Conservation (phyloP, 2,113 vertebrate species). For the Galemys pyrenaicus region DNA sequence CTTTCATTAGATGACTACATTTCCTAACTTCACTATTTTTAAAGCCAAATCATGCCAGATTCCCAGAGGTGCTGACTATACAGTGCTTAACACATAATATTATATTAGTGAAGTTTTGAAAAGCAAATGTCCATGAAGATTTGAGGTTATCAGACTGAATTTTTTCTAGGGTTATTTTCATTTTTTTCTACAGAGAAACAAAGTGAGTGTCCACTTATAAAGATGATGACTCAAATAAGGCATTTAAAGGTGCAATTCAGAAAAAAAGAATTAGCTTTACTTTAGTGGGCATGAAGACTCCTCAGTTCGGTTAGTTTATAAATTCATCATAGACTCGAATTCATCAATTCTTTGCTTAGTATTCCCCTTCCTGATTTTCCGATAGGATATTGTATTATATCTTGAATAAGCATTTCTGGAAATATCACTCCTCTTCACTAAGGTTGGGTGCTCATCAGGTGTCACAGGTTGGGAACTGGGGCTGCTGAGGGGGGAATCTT, state of each 20-base stretch:
- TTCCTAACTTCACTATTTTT: background rate
- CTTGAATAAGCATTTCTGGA: slow-evolving; percentile 89
- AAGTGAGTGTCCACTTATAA: slow-evolving; percentile 66
- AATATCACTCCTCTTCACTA: slow-evolving; percentile 85
- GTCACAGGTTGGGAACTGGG: slow-evolving; percentile 81
- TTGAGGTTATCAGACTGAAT: slow-evolving; percentile 68
- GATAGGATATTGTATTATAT: slow-evolving; percentile 95
- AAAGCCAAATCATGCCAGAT: background rate
- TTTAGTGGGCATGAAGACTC: background rate
- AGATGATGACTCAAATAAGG: background rate
- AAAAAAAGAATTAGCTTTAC: background rate
- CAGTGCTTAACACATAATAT: background rate
- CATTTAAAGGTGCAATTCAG: background rate
- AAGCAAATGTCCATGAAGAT: background rate
- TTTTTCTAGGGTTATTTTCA: slow-evolving; percentile 61
- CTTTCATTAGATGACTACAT: background rate
- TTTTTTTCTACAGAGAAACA: slow-evolving; percentile 52
- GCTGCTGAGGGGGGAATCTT: slow-evolving; percentile 56
- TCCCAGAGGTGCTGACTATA: background rate
- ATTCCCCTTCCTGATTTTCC: slow-evolving; percentile 95
- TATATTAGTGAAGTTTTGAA: background rate
- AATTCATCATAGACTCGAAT: slow-evolving; percentile 94
- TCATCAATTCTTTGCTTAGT: slow-evolving; percentile 94
- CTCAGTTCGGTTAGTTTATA: slow-evolving; percentile 79
- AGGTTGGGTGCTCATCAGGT: slow-evolving; percentile 71